These are phyloP conservation scores for Himalopsyche japonica DNA, from an alignment of 2,888 invertebrate species.

Conservation along the genomic window DNA sequence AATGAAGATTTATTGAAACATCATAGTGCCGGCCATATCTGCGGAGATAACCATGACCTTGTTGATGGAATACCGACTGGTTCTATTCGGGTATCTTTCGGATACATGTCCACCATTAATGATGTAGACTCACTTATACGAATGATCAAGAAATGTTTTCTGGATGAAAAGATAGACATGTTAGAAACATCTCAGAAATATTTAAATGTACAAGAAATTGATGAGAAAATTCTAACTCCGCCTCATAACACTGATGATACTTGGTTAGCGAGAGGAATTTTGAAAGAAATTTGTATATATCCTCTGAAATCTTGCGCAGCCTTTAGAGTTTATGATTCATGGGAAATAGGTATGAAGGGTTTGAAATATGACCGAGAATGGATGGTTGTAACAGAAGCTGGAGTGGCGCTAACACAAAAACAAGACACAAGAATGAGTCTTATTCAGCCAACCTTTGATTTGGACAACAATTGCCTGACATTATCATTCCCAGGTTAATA, in stretches of 20 bases:
- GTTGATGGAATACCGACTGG: constrained; percentile 89
- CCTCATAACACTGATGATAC: not conserved
- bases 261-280: constrained; percentile 39
- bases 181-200: not conserved
- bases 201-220: not conserved
- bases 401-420: constrained; percentile 88
- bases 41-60: constrained; percentile 87
- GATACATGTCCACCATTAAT: constrained; percentile 78
- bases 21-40: constrained; percentile 85
- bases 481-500: constrained; percentile 65
- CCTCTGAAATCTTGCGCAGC: constrained; percentile 92
- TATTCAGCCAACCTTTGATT: constrained; percentile 72
- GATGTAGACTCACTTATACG: constrained; percentile 73
- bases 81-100: constrained; percentile 89
- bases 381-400: constrained; percentile 86
- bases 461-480: constrained; percentile 58
- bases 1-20: constrained; percentile 74
- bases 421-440: constrained; percentile 77
- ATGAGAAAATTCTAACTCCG: not conserved
- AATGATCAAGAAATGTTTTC: constrained; percentile 79
- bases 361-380: constrained; percentile 88
- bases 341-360: constrained; percentile 78
- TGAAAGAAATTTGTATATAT: constrained; percentile 69
- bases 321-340: constrained; percentile 66
- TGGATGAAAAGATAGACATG: constrained; percentile 46